These are phyloP conservation scores for Enteromius afrohamiltoni DNA, from an alignment of 2,797 vertebrate genomes.

Conservation along the genomic window DNA sequence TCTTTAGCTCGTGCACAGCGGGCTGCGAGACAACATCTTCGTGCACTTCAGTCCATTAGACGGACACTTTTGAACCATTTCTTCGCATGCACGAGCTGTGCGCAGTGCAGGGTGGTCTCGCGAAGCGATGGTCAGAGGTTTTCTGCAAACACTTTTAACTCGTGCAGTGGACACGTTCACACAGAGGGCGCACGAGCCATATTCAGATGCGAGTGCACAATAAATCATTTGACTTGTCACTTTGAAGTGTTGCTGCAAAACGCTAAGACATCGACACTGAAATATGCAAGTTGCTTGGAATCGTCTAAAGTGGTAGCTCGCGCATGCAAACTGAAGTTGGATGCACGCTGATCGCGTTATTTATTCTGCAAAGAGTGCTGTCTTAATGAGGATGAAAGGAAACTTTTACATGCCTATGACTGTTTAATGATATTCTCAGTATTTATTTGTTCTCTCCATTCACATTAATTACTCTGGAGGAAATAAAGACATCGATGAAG, in stretches of 20 bases:
- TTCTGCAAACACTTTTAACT: constrained; percentile 62
- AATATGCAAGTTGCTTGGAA: constrained; percentile 19
- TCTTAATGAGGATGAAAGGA: neutral
- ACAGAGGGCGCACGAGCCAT: constrained; percentile 70
- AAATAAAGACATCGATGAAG: constrained; percentile 20
- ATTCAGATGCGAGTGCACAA: constrained; percentile 42
- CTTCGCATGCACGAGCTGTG: constrained; percentile 36
- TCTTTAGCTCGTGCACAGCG: neutral
- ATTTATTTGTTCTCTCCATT: constrained; percentile 7
- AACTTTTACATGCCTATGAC: constrained; percentile 13
- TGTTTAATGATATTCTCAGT: neutral
- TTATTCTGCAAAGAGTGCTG: constrained; percentile 13
- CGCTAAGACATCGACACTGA: neutral
- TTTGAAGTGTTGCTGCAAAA: constrained; percentile 36
- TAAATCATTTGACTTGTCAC: constrained; percentile 29
- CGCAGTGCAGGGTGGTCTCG: constrained; percentile 37
- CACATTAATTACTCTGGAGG: neutral
- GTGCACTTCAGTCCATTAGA: neutral
- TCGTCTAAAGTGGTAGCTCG: neutral
- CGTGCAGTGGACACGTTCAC: constrained; percentile 64
- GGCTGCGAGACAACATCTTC: neutral
- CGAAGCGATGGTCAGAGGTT: constrained; percentile 44
- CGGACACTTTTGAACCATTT: constrained; percentile 9
- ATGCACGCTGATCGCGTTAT: constrained; percentile 13
- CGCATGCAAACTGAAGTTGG: constrained; percentile 7